Evolutionary conservation across 2,797 vertebrate genomes (phyloP).

Genomic region (Cynopterus sphinx): DNA sequence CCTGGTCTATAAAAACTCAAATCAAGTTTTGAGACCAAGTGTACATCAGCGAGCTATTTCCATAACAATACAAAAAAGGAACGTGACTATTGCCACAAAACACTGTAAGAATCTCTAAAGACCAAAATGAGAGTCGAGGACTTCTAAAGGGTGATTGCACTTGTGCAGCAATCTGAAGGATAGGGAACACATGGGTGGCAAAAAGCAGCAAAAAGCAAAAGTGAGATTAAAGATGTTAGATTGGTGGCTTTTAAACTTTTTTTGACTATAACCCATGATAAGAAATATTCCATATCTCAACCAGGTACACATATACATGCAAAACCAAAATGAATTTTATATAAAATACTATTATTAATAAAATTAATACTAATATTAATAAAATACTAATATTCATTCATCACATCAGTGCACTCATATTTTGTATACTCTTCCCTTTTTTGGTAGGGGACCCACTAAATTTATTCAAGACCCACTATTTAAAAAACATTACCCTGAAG

Average conservation of each 20-base stretch:
- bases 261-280: neutral
- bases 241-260: neutral
- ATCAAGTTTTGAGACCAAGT: neutral
- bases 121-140: neutral
- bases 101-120: neutral
- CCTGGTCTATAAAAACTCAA: neutral
- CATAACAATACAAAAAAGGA: neutral
- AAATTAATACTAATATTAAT: no score
- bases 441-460: neutral
- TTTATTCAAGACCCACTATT: neutral
- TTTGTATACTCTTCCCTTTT: neutral
- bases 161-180: neutral
- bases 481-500: neutral
- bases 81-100: neutral
- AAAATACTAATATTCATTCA: neutral
- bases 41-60: neutral
- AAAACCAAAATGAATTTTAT: neutral
- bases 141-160: neutral
- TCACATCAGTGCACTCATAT: neutral
- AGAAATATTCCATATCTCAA: neutral
- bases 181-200: neutral
- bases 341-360: neutral
- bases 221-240: neutral
- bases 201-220: neutral
- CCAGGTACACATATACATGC: neutral